phyloP scores from a whole-genome alignment of 2,888 invertebrate species.

The Drosophila leonis region DNA sequence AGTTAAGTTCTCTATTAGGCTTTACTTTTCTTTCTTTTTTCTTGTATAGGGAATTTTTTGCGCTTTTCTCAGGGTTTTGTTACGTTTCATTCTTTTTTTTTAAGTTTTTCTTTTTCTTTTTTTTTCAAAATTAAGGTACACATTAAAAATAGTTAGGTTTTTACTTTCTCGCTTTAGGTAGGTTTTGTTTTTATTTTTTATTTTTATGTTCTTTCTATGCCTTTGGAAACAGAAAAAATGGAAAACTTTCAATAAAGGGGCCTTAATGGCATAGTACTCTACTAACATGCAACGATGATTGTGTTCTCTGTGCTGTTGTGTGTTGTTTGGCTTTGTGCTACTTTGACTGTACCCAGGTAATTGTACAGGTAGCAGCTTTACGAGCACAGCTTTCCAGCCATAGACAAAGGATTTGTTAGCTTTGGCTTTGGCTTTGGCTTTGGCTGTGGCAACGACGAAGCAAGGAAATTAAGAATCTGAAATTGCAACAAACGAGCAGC shows the following conservation, averaged over 20 bases:
- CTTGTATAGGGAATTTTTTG: constrained; percentile 46
- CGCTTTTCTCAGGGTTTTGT: constrained; percentile 58
- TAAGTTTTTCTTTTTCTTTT: constrained; percentile 45
- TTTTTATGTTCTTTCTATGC: constrained; percentile 35
- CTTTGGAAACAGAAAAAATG: constrained; percentile 48
- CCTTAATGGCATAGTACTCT: constrained; percentile 65
- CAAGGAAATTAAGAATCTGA: constrained; percentile 42
- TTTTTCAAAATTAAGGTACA: constrained; percentile 79
- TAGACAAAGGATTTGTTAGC: constrained; percentile 54
- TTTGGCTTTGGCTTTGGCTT: constrained; percentile 25
- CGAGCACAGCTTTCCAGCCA: constrained; percentile 40
- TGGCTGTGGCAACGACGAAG: constrained; percentile 30
- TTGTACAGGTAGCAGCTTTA: constrained; percentile 29
- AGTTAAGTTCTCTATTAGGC: constrained; percentile 55
- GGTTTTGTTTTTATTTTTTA: constrained; percentile 59
- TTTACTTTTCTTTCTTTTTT: constrained; percentile 41
- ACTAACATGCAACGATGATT: constrained; percentile 62
- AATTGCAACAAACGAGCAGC: constrained; percentile 56
- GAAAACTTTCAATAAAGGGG: constrained; percentile 65
- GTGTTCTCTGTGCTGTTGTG: constrained; percentile 26
- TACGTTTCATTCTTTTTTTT: constrained; percentile 29
- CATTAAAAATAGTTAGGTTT: constrained; percentile 83
- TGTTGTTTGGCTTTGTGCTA: constrained; percentile 39
- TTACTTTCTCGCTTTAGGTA: constrained; percentile 73
- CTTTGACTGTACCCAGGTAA: constrained; percentile 42